Base-by-base conservation (phyloP, 2,888 invertebrate species). In the Prenolepis imparis region DNA sequence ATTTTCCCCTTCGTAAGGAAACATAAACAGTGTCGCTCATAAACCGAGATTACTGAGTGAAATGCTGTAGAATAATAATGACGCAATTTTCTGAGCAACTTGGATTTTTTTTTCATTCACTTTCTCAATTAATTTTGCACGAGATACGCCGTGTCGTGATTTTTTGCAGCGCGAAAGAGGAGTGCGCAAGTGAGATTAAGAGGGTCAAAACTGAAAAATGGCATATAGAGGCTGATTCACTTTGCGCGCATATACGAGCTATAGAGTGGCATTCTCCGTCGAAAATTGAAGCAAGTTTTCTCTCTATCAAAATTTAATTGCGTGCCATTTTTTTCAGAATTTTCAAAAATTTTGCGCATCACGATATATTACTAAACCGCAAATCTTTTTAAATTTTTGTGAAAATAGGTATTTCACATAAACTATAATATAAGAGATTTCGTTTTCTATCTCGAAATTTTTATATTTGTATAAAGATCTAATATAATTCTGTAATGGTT, bases 191-290 rank as follows among this genome's bases (percentile, higher is more conserved):
- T n/a, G 78, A 72, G 21, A 70, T 80, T 59, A 80, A 80, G 67
- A 72, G 78, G 5, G 70, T 32, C 24, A 11, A 59, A 78, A 78
- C 78, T 68, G 41, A 21, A 70, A 78, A 78, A 70, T 61, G 72
- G 57, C 59, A 80, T 48, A 80, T 70, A 61, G 72, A 36, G 78
- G 18, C n/a, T 80, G 78, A 80, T 80, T 70, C 78, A 72, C 72
- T 80, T 72, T 70, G 72, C 59, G 59, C 78, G 12, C 57, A 11
- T 59, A 70, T 59, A 70, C 59, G 41, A 32, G 44, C 44, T 32
- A 41, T 59, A 59, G 57, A 70, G 57, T 57, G 78, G 41, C n/a
- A 44, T 59, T 80, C 59, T 61, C 59, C 36, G 28, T 57, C 15
- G 15, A 36, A 80, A 80, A 80, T 80, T 72, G 72, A 72, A 36